Evolutionary conservation across 2,113 vertebrate genomes (phyloP).

Genomic region (Marmota monax): DNA sequence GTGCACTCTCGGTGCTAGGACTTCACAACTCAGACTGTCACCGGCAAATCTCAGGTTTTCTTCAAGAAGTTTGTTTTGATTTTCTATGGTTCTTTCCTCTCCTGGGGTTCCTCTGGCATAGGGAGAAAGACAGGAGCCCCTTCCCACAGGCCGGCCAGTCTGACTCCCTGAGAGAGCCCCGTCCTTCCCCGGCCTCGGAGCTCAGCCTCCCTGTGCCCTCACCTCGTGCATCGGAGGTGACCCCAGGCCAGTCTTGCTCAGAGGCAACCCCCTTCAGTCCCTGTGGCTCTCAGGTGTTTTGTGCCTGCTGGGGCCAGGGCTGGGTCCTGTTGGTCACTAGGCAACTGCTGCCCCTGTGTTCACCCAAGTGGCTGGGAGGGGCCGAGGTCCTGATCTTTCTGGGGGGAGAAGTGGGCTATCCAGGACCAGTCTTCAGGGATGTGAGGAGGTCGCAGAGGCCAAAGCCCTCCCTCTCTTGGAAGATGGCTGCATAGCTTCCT

Average conservation of each 20-base stretch:
- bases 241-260: fast-evolving
- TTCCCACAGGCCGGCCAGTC: fast-evolving
- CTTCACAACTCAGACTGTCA: not conserved
- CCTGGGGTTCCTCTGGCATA: not conserved
- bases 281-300: not conserved
- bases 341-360: no score
- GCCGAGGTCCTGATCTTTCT: not conserved
- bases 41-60: not conserved
- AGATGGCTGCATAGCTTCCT: no score
- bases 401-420: not conserved
- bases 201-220: not conserved
- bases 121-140: not conserved
- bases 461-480: not conserved
- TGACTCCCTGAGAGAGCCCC: fast-evolving
- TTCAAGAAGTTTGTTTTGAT: not conserved
- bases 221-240: not conserved
- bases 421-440: not conserved
- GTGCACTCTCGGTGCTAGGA: no score
- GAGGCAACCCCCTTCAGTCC: fast-evolving
- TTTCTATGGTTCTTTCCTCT: not conserved
- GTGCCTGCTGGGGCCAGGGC: not conserved
- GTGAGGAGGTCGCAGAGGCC: not conserved
- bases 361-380: no score
- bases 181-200: fast-evolving
- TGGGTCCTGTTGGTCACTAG: not conserved